Base-by-base conservation (phyloP, 1,140 invertebrate species). In the Ceratosolen solmsi region DNA sequence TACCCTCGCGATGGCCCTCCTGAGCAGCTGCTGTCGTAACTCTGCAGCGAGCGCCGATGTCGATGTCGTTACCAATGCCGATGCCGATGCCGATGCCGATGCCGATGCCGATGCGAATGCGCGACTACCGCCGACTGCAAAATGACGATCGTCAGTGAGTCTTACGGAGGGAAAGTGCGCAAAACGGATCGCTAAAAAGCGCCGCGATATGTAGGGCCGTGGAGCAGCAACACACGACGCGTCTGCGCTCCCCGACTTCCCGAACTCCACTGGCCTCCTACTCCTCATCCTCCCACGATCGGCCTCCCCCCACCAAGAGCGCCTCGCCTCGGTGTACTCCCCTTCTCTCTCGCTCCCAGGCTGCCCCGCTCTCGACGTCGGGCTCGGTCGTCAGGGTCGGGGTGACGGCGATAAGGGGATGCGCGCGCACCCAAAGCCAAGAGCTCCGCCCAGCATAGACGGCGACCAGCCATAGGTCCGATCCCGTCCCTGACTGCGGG, bases 181-280 rank as follows among this genome's bases (percentile, higher is more conserved):
- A 13, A n/a, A n/a, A n/a, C 56, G 8, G 9, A n/a, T 25, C 56
- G n/a, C 27, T 27, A 27, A 11, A 5, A 27, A 63, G 25, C 58
- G 58, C 58, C 60, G 60, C 63, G 63, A 68, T 68, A 68, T 38
- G 5, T 68, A 36, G 63, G 60, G 20, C 36, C 20, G 70, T 41
- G 49, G 38, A 83, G 87, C 30, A 63, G 17, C 56, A 60, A 76
- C 56, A 75, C 54, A 33, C 54, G 27, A 90, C 89, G 90, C 91
- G 91, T 92, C 91, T 91, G 90, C 91, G 91, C 91, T 91, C 86
- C 87, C 87, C 90, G 90, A 91, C 89, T 91, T 89, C 90, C 89
- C 90, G 91, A 89, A 90, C 91, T 88, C 87, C 91, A 92, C 91
- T 92, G 90, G 87, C 87, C 86, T 86, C 86, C 86, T 86, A 86